Percentiles rank a stretch among this genome's conserved stretches.
Conservation (phyloP, 1,140 invertebrate genomes). For the Heliconius hermathena region DNA sequence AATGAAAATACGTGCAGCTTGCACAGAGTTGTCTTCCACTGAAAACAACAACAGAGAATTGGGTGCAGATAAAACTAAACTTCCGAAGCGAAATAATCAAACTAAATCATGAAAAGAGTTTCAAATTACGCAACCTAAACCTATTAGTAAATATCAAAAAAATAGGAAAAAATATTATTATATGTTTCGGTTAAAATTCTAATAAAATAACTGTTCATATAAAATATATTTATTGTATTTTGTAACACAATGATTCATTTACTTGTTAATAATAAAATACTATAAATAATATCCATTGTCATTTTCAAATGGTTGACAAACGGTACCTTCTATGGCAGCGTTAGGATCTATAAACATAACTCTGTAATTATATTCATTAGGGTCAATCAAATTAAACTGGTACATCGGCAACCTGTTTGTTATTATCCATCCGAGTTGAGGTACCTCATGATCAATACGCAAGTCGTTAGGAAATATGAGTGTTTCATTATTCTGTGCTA, state of each 20-base stretch:
- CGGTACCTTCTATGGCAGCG: slow-evolving; percentile 83
- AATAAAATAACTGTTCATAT: neutral
- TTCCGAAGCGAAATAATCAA: neutral
- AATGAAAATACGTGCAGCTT: slow-evolving; percentile 16
- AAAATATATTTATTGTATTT: neutral
- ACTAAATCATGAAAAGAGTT: neutral
- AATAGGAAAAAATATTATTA: neutral
- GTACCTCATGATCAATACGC: slow-evolving; percentile 86
- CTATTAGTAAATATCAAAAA: neutral
- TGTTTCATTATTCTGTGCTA: slow-evolving; percentile 84
- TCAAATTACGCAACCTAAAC: neutral
- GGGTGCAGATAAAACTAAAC: neutral
- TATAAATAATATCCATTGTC: neutral
- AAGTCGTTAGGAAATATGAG: slow-evolving; percentile 91
- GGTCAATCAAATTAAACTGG: slow-evolving; percentile 86
- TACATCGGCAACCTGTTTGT: slow-evolving; percentile 89
- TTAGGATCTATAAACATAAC: slow-evolving; percentile 85
- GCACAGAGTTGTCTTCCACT: neutral
- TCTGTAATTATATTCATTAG: slow-evolving; percentile 87
- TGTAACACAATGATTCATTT: neutral
- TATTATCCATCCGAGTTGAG: slow-evolving; percentile 88
- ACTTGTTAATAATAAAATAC: neutral
- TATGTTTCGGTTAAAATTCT: neutral
- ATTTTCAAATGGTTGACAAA: slow-evolving; percentile 77
- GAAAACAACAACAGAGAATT: neutral